These are phyloP conservation scores for Heliconius ismenius DNA, from an alignment of 2,888 invertebrate genomes.

Conservation along the genomic window DNA sequence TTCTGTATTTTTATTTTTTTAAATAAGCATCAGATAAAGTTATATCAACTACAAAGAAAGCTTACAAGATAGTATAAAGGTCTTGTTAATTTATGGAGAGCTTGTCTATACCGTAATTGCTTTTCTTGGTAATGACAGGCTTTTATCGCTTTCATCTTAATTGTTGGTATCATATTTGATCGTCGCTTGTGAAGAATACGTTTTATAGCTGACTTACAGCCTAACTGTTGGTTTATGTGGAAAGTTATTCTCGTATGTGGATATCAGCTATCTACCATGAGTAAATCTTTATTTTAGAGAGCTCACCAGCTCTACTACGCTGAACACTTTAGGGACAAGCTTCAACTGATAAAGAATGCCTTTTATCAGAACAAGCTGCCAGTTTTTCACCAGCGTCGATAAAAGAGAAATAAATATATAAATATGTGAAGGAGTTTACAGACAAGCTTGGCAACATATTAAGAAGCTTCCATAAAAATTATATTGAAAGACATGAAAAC, in stretches of 20 bases:
- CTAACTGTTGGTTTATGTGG: not conserved
- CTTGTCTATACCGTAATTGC: slow-evolving; percentile 40
- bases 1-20: not conserved
- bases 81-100: slow-evolving; percentile 35
- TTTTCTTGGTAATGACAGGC: slow-evolving; percentile 39
- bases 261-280: too few species aligned
- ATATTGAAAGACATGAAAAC: too few species aligned
- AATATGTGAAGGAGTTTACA: too few species aligned
- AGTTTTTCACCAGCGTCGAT: too few species aligned
- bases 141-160: slow-evolving; percentile 36
- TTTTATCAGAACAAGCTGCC: too few species aligned
- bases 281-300: too few species aligned
- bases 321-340: too few species aligned
- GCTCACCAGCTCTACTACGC: too few species aligned
- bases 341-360: too few species aligned
- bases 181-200: slow-evolving; percentile 24
- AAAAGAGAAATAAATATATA: too few species aligned
- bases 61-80: slow-evolving; percentile 13
- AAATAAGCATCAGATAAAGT: slow-evolving; percentile 7
- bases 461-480: too few species aligned
- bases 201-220: not conserved
- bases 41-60: slow-evolving; percentile 13
- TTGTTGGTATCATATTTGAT: slow-evolving; percentile 36
- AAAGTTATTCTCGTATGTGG: not conserved
- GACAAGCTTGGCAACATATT: too few species aligned